A percentile compares a stretch with the other conserved stretches of the same genome.
These are phyloP conservation scores for Steinernema khuongi DNA, from an alignment of 1,140 invertebrate species.

Conservation along the genomic window DNA sequence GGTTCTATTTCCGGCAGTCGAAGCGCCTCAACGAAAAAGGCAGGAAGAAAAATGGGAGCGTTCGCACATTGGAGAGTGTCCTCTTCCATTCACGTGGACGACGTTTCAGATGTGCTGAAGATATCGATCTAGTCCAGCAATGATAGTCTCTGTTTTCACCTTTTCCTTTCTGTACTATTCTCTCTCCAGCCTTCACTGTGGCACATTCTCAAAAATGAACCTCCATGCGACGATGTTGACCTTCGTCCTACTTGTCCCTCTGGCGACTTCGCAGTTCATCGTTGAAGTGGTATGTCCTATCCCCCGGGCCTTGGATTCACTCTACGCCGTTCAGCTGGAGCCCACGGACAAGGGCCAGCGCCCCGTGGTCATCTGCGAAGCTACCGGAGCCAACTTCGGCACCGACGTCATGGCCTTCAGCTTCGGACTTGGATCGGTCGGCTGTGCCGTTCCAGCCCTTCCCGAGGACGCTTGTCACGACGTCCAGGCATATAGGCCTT, in stretches of 20 bases:
- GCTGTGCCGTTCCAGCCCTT: constrained; percentile 45
- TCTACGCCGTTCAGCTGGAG: constrained; percentile 42
- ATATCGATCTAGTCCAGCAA: no score
- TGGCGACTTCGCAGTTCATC: constrained; percentile 45
- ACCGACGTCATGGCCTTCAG: constrained; percentile 33
- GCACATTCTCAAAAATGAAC: no score
- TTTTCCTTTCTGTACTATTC: no score
- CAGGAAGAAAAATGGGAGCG: no score
- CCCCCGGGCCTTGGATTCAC: constrained; percentile 14
- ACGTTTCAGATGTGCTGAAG: no score
- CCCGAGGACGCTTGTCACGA: constrained; percentile 47
- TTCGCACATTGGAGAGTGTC: no score
- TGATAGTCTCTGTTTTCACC: no score
- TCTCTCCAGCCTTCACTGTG: no score
- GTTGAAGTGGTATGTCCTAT: constrained; percentile 48
- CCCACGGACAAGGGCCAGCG: constrained; percentile 37
- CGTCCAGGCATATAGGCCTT: constrained; percentile 12
- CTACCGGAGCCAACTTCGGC: constrained; percentile 56
- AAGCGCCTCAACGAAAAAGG: no score
- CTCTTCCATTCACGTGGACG: no score
- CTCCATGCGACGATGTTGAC: no score
- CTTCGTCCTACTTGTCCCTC: background rate
- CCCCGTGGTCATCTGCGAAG: constrained; percentile 48
- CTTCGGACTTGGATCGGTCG: constrained; percentile 43
- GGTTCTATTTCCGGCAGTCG: no score